Evolutionary conservation across 2,113 vertebrate species (phyloP), one percentile per base, ranked within the genome.

Genomic region (Lutjanus erythropterus): DNA sequence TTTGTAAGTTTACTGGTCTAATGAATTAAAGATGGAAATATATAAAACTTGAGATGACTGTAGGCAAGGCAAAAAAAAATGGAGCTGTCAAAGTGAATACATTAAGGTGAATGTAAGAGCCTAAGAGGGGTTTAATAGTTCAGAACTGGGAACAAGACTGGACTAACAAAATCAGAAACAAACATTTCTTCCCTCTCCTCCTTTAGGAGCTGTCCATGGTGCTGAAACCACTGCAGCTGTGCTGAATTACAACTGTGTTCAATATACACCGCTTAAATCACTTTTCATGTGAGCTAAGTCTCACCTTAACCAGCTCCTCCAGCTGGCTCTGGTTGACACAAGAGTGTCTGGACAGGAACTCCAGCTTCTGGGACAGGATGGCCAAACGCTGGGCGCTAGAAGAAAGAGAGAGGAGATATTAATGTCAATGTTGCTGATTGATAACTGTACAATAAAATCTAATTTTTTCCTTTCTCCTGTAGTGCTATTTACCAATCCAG

Each of bases 261-360:
- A 64, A n/a, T 6, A 19, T 6, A 11, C 16, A 29, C 3, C 9
- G 41, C 10, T 12, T 19, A 11, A 29, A 15, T 37, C 21, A 2
- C 1, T 19, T 11, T 35, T 39, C 5, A 41, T 62, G 1, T 66
- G 27, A 72, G 7, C 19, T 21, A 4, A 10, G 23, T 60, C 80
- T 85, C 94, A 99, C 97, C 97, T 97, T 97, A 69, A 99, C 97
- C 84, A 99, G 95, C 76, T 97, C 95, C 87, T 99, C 97, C 89
- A 99, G 94, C 87, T 98, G 96, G 14, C 95, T 96, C 66, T 96
- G 95, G 91, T 97, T 98, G 86, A 99, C 97, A 83, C 97, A 99
- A 44, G 96, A 83, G 71, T 99, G 96, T 62, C 95, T 93, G 81
- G 96, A 95, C 58, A 99, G 94, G 88, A 99, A 99, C 14, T 95